Evolutionary conservation across 2,797 vertebrate genomes (phyloP).

Genomic region (Scolopax bukidnonensis): DNA sequence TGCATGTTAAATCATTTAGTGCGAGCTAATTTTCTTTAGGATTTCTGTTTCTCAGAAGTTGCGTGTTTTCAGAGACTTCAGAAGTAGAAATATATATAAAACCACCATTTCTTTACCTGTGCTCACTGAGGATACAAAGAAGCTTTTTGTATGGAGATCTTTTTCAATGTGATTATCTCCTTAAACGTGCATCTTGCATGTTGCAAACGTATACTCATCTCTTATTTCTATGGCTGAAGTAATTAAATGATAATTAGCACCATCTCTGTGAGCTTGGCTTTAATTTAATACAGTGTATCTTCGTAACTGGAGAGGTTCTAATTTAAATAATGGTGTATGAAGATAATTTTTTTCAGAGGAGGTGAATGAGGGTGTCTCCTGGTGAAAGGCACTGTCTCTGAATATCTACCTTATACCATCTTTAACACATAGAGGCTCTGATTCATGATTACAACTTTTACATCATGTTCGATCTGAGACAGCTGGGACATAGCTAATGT

Average conservation of each 20-base stretch:
- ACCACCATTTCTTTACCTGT: neutral
- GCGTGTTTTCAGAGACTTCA: neutral
- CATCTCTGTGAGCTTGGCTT: neutral
- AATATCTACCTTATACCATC: neutral
- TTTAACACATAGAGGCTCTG: neutral
- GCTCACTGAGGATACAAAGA: neutral
- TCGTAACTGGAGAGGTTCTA: neutral
- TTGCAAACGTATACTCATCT: neutral
- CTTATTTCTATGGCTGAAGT: neutral
- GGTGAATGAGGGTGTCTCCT: fast-evolving
- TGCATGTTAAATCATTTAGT: neutral
- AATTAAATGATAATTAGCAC: constrained; percentile 13
- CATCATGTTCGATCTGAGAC: neutral
- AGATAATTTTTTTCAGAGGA: neutral
- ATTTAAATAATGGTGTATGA: neutral
- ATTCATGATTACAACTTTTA: neutral
- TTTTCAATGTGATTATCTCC: neutral
- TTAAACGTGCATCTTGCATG: neutral
- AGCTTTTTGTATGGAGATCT: neutral
- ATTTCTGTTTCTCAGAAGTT: neutral
- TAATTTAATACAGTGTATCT: neutral
- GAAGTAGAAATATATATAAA: neutral
- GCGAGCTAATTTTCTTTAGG: neutral
- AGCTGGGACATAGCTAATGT: neutral
- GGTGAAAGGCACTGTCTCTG: neutral